Evolutionary conservation across 2,888 invertebrate genomes (phyloP), one percentile per base, ranked within the genome.

Genomic region (Pseudococcus longispinus): DNA sequence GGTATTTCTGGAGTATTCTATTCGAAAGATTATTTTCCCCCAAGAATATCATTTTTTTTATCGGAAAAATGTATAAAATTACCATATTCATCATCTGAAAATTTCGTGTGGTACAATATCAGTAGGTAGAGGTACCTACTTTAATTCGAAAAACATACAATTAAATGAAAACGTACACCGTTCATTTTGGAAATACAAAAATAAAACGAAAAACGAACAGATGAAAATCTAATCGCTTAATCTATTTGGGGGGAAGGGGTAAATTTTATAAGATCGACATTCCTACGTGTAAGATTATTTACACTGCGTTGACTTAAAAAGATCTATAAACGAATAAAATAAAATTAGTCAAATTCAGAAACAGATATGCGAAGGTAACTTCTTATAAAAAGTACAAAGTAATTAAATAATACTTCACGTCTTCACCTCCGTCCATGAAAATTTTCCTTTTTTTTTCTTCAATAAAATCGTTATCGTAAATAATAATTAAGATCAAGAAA

Each of bases 361-460:
- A 83, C 51, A 83, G 84, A 84, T 84, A 84, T 84, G 84, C 84
- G 84, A 84, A 51, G 84, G 84, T 84, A 84, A 84, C 84, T 60
- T 84, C 60, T 60, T 55, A 60, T 42, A 80, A 42, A 80, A 80
- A 80, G 23, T 80, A 80, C 32, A 29, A 37, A 80, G 77, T 42
- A 37, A 42, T 70, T 29, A 70, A 70, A 29, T 70, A 29, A 70
- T 29, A 70, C 29, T 70, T 29, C 29, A 70, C n/a, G 77, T 42
- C 42, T 80, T 1, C 42, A 42, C 77, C 77, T 20, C 42, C 42
- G 42, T 42, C 15, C 37, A 37, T 55, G 9, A 55, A 20, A 51
- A 60, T 77, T 32, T 29, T 8, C 77, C 15, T 44, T 82, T 20
- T 44, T 80, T 32, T 32, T 80, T 80, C n/a, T 3, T 32, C n/a